Evolutionary conservation across 2,888 invertebrate genomes (phyloP), one percentile per base, ranked within the genome.

Genomic region (Cynaeus angustus): DNA sequence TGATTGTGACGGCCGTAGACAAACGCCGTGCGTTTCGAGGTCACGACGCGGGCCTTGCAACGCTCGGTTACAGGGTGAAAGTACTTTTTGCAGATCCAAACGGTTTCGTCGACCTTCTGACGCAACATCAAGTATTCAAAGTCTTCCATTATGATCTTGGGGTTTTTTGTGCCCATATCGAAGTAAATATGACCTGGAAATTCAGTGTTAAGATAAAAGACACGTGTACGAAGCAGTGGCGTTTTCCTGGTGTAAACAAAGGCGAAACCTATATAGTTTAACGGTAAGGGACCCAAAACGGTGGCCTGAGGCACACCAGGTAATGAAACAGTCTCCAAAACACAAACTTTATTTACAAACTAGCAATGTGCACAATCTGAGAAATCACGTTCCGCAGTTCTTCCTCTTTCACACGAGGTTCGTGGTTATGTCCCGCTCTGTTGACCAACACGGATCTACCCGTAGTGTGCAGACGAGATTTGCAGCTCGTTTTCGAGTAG

Each of bases 11-110:
- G 41, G 33, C 72, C 73, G 14, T 21, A 48, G 13, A 77, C 48
- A 6, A 56, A 53, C 0, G 75, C 76, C 4, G 68, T 48, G 66
- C 72, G 74, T 10, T 74, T 75, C 5, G 66, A 66, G 1, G 78
- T 78, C 1, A 74, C 61, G 1, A 77, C 70, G 38, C 69, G 74
- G 5, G 70, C 77, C 64, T 77, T 78, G 62, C 78, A 78, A 50
- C 77, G 65, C 5, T 66, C 72, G 0, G 66, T 69, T 28, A 71
- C 70, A 0, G 73, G 73, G 48, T 78, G 75, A 48, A 73, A 78
- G 56, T 78, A 78, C 30, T 75, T 72, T 21, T 75, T 77, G 37
- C 79, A 80, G 48, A 74, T 77, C 80, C 80, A 80, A 3, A 70
- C 58, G 0, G 80, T 80, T 6, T 74, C 72, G 4, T 68, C 65